Evolutionary conservation across 2,888 invertebrate species (phyloP), one percentile per base, ranked within the genome.

Genomic region (Exephanes ischioxanthus): DNA sequence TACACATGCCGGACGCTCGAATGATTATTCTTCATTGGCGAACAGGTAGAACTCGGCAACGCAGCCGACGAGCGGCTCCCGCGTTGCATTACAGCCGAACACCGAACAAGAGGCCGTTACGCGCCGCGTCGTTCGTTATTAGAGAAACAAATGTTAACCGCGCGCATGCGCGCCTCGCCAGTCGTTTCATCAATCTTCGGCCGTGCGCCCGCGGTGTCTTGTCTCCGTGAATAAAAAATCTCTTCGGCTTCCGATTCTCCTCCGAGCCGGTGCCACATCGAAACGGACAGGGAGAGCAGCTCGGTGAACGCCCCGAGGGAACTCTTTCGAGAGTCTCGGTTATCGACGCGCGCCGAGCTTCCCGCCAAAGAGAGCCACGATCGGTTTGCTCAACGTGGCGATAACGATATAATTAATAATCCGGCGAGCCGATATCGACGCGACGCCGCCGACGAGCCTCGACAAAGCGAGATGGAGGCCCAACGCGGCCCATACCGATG

Each of bases 321-420:
- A 45, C 37, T 22, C 14, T 26, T 45, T 26, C 26, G 26, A 45
- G 45, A 9, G 45, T 22, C 45, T 41, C 45, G 58, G 30, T 45
- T 73, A 73, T 73, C 58, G 68, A 26, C n/a, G 41, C 22, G 53
- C 9, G 67, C 6, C 76, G 61, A 58, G 75, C 16, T 51, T 51
- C 45, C 16, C 80, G 72, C 30, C 86, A 87, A 86, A 86, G 84
- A 79, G 11, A 30, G 45, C 61, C 80, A 63, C 14, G 30, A 82
- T 5, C 45, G 77, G 45, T 66, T 55, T 51, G 76, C 67, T 77
- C 71, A 81, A 86, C 77, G 84, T 75, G 22, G 82, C 88, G 89
- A 90, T 90, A 90, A 90, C 87, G 86, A 88, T 90, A 90, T 90
- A 90, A 91, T 91, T 93, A 93, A 93, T 93, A 92, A 93, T 90